phyloP scores from a whole-genome alignment of 1,140 invertebrate species.

The Eueides isabella region DNA sequence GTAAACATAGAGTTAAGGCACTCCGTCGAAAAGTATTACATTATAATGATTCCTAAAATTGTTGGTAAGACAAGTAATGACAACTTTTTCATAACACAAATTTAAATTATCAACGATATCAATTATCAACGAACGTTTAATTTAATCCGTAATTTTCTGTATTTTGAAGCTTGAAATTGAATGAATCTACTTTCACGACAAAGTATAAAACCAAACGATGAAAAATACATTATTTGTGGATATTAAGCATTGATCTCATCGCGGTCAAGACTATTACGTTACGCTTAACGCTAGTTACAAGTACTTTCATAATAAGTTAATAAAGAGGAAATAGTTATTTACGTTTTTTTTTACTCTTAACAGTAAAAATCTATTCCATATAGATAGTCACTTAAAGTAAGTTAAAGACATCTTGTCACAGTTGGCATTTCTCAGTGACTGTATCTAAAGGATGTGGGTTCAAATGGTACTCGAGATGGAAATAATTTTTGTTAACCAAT shows the following conservation, averaged over 20 bases:
- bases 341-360: neutral
- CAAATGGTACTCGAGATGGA: neutral
- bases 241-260: neutral
- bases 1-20: no score
- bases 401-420: no score
- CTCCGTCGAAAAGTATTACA: neutral
- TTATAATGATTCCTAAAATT: neutral
- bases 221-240: neutral
- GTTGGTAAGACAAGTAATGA: neutral
- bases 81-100: no score
- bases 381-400: no score
- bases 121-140: no score
- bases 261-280: neutral
- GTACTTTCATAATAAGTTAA: constrained; percentile 14
- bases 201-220: neutral
- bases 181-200: neutral
- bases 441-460: neutral
- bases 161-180: neutral
- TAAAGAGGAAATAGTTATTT: neutral
- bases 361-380: no score
- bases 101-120: no score
- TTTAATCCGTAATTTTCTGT: neutral
- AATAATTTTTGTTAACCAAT: neutral
- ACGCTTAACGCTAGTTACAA: neutral
- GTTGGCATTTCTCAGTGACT: no score